phyloP scores from a whole-genome alignment of 2,797 vertebrate species.

The Hylomyscus alleni region DNA sequence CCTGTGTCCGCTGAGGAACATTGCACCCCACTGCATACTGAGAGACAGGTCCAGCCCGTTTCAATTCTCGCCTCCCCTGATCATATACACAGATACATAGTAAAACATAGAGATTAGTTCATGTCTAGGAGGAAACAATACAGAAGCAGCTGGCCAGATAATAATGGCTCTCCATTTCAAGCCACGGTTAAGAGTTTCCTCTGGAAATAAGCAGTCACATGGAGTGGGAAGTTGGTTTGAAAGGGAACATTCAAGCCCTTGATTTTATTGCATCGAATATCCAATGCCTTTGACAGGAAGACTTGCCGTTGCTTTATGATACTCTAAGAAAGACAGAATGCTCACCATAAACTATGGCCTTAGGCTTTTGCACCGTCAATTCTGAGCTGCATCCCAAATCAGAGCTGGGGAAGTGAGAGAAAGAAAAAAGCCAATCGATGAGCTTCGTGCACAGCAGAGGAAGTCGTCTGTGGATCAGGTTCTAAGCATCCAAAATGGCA shows the following conservation, averaged over 20 bases:
- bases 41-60: not conserved
- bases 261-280: not conserved
- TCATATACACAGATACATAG: not conserved
- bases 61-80: not conserved
- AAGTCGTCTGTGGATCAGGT: fast-evolving
- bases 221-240: conserved; percentile 4
- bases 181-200: not conserved
- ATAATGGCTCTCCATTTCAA: not conserved
- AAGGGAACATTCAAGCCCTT: not conserved
- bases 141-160: not conserved
- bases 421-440: not conserved
- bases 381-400: not conserved
- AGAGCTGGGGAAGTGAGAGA: not conserved
- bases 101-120: conserved; percentile 19
- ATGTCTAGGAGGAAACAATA: not conserved
- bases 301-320: conserved; percentile 11
- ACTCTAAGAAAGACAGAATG: conserved; percentile 53
- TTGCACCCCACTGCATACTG: too few relatives aligned
- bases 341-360: not conserved
- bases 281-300: not conserved
- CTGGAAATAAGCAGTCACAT: not conserved
- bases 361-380: not conserved
- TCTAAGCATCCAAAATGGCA: not conserved
- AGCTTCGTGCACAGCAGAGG: too few relatives aligned
- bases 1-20: not conserved